Percentiles rank a stretch among this genome's conserved stretches.
These are phyloP conservation scores for Hirtodrosophila cameraria DNA, from an alignment of 2,888 invertebrate genomes.

Conservation along the genomic window DNA sequence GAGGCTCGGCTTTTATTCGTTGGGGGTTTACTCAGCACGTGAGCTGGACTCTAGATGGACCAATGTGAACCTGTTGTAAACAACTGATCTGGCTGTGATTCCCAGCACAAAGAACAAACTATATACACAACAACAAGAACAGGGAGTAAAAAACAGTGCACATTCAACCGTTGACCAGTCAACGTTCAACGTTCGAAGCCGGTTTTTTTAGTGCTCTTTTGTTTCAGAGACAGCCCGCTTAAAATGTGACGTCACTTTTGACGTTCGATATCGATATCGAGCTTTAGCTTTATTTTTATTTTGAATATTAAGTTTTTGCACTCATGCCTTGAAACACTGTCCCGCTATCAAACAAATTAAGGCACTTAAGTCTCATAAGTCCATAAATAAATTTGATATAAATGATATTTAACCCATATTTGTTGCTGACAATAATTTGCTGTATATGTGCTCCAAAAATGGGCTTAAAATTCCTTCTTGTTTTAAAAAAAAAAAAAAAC, in stretches of 20 bases:
- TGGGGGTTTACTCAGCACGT: constrained; percentile 68
- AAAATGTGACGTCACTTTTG: constrained; percentile 71
- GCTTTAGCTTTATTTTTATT: constrained; percentile 23
- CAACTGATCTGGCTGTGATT: constrained; percentile 43
- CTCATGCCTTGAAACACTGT: constrained; percentile 29
- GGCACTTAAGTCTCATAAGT: constrained; percentile 64
- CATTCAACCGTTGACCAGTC: constrained; percentile 24
- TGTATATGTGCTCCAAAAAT: constrained; percentile 31
- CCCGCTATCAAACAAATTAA: constrained; percentile 53
- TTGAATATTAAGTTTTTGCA: constrained; percentile 55
- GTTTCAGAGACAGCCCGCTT: constrained; percentile 17
- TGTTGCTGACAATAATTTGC: constrained; percentile 48
- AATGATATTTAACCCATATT: constrained; percentile 78
- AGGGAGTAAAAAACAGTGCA: not conserved
- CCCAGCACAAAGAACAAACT: constrained; percentile 52
- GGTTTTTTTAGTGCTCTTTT: constrained; percentile 51
- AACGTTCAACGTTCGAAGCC: constrained; percentile 39
- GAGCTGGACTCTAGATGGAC: constrained; percentile 49
- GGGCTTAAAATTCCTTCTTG: constrained; percentile 46
- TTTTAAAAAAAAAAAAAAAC: too few relatives aligned
- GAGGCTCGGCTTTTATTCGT: constrained; percentile 47
- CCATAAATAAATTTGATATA: constrained; percentile 66
- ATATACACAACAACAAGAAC: constrained; percentile 23
- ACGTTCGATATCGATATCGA: constrained; percentile 50
- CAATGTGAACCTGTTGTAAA: constrained; percentile 54